Evolutionary conservation across 2,888 invertebrate genomes (phyloP).

Genomic region (Ormyrus pomaceus): DNA sequence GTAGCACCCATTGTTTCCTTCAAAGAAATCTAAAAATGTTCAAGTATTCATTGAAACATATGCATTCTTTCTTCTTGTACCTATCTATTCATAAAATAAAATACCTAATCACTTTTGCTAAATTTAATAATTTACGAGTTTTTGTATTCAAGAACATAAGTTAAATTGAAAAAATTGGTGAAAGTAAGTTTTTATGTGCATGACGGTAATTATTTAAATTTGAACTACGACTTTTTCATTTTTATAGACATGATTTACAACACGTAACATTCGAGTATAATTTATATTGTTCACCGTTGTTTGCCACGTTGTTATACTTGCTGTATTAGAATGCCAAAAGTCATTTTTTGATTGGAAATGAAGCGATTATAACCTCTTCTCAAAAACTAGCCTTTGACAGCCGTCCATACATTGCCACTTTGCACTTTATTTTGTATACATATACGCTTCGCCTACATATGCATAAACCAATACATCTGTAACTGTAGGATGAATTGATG

Average conservation of each 20-base stretch:
- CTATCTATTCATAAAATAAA: not conserved
- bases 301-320: constrained; percentile 35
- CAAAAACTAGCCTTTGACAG: constrained; percentile 45
- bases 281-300: constrained; percentile 22
- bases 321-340: constrained; percentile 24
- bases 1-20: constrained; percentile 84
- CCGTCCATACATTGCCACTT: constrained; percentile 50
- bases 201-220: not conserved
- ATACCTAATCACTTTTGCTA: not conserved
- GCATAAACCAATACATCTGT: too few relatives aligned
- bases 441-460: too few relatives aligned
- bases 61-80: not conserved
- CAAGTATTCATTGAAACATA: not conserved
- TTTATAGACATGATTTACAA: not conserved
- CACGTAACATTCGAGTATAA: not conserved
- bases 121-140: not conserved
- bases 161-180: not conserved
- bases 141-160: not conserved
- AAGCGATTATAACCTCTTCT: constrained; percentile 48
- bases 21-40: not conserved
- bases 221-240: not conserved
- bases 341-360: constrained; percentile 46
- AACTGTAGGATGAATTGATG: too few relatives aligned
- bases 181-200: constrained; percentile 5
- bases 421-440: constrained; percentile 13